These are phyloP conservation scores for Neria commutata DNA, from an alignment of 2,888 invertebrate genomes.

Conservation along the genomic window DNA sequence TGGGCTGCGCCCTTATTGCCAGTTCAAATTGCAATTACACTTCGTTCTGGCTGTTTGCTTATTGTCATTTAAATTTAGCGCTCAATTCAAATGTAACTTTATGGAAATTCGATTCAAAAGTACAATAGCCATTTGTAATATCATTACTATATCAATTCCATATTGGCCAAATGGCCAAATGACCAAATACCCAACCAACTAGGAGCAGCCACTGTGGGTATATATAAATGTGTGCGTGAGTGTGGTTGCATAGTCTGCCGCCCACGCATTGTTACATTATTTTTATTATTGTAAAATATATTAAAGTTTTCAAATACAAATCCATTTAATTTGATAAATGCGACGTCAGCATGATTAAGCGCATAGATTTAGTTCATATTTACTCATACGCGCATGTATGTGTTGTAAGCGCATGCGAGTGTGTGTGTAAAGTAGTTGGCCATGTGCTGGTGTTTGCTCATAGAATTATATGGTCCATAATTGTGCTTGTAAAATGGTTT, in stretches of 20 bases:
- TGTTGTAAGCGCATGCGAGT: constrained; percentile 11
- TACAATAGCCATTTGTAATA: constrained; percentile 1
- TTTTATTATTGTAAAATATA: not conserved
- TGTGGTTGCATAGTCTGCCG: too few relatives aligned
- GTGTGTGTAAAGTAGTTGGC: constrained; percentile 12
- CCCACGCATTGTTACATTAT: not conserved
- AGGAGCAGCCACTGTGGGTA: too few relatives aligned
- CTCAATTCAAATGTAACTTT: not conserved
- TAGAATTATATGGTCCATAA: too few relatives aligned
- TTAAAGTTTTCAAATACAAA: not conserved
- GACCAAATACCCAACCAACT: too few relatives aligned
- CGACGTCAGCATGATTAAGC: not conserved
- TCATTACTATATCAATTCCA: too few relatives aligned
- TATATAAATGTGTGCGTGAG: too few relatives aligned
- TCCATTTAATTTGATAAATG: constrained; percentile 1
- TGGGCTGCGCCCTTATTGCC: too few relatives aligned
- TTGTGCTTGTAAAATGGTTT: not conserved
- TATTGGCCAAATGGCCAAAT: too few relatives aligned
- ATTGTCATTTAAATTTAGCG: not conserved
- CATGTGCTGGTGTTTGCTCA: not conserved
- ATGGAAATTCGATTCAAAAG: not conserved
- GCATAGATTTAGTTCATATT: not conserved
- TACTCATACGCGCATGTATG: constrained; percentile 19
- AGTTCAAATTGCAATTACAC: not conserved
- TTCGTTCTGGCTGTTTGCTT: not conserved